These are phyloP conservation scores for Micropoecilia bifurca DNA, from an alignment of 2,797 vertebrate species.

Conservation along the genomic window DNA sequence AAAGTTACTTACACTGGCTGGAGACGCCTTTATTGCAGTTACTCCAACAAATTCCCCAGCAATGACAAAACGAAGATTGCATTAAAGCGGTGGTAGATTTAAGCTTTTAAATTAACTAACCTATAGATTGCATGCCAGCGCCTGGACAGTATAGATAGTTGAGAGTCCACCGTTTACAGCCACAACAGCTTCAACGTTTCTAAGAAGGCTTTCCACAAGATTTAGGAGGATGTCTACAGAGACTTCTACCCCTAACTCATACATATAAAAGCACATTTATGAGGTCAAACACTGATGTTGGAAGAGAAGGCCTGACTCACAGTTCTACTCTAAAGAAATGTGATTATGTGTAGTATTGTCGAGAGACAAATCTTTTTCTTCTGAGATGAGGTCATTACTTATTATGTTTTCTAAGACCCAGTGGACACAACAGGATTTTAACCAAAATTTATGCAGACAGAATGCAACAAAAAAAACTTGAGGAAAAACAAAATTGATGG, in stretches of 20 bases:
- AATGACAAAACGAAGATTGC: background rate
- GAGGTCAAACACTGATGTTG: background rate
- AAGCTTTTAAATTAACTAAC: conserved; percentile 4
- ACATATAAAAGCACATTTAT: background rate
- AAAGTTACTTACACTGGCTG: background rate
- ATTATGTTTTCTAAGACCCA: background rate
- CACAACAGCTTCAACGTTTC: background rate
- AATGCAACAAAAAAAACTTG: background rate
- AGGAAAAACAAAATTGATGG: background rate
- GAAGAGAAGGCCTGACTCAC: background rate
- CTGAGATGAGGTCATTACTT: background rate
- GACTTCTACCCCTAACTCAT: background rate
- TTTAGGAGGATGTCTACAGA: background rate
- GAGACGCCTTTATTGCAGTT: background rate
- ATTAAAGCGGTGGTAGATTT: background rate
- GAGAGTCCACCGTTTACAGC: background rate
- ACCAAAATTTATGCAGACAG: background rate
- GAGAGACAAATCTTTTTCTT: background rate
- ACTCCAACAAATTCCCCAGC: background rate
- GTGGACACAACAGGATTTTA: background rate
- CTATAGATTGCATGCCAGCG: background rate
- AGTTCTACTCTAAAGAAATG: background rate
- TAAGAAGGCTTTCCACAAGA: background rate
- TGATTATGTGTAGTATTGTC: background rate
- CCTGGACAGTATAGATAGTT: background rate